Evolutionary conservation across 2,113 vertebrate species (phyloP), one percentile per base, ranked within the genome.

Genomic region (Caranx melampygus): DNA sequence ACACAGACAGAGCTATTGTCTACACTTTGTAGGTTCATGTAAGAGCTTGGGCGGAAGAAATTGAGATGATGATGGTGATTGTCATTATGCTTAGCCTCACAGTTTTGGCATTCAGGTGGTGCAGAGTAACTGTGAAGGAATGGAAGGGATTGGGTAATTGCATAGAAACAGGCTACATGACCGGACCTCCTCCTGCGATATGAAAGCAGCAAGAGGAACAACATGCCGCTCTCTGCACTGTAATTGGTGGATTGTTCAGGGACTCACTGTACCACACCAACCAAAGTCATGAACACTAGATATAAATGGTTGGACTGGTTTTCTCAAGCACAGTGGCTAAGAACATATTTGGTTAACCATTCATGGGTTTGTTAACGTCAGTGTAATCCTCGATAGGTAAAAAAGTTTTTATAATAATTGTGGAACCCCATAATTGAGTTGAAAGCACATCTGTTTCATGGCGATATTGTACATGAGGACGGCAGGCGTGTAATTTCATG

Each of bases 401-500:
- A 79, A 73, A 58, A 34, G 34, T 81, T 86, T 78, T 82, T 76
- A 34, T 87, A 88, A 91, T 84, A 79, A 82, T 87, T 55, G 54
- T 26, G 15, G 26, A 83, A 91, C 59, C 79, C 88, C 66, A 21
- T 87, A 79, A 92, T 91, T 88, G 80, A 70, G 83, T 79, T 75
- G 54, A 9, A 75, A 15, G 81, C 83, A 92, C 92, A 92, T 93
- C 92, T 93, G 93, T 91, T 93, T 88, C 67, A 77, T 78, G 75
- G 70, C 12, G 49, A 81, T 74, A 81, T 78, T 83, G 81, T 78
- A 63, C 82, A 70, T 37, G 40, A 82, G 77, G 69, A 77, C 4
- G 33, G 72, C 72, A 81, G 86, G 72, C 66, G 18, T 93, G 88
- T 92, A 82, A 88, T 93, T 93, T 90, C 54, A 83, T 49, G 84